Evolutionary conservation across 2,113 vertebrate species (phyloP).

Genomic region (Psephotus haematonotus): DNA sequence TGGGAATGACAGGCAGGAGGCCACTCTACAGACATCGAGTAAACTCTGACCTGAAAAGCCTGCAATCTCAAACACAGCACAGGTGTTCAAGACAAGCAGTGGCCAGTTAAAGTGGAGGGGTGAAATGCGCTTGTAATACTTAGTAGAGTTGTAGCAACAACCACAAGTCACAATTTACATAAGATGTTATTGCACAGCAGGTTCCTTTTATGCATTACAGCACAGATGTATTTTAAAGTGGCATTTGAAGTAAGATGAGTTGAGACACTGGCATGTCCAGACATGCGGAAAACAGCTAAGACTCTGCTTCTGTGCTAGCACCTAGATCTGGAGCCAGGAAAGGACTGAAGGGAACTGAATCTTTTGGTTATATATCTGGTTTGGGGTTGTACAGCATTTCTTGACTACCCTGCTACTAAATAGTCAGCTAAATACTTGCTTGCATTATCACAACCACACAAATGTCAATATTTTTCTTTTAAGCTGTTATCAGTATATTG

Average conservation of each 20-base stretch:
- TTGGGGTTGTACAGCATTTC: slow-evolving; percentile 49
- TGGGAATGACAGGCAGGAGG: neutral
- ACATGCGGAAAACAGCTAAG: neutral
- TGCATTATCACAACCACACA: slow-evolving; percentile 50
- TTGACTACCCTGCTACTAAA: slow-evolving; percentile 43
- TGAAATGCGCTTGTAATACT: slow-evolving; percentile 33
- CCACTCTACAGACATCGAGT: neutral
- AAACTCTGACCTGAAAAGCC: slow-evolving; percentile 43
- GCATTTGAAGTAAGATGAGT: slow-evolving; percentile 18
- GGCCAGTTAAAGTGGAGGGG: neutral
- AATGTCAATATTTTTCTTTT: slow-evolving; percentile 64
- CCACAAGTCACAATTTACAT: slow-evolving; percentile 54
- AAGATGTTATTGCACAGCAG: slow-evolving; percentile 39
- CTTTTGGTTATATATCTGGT: neutral
- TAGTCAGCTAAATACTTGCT: slow-evolving; percentile 61
- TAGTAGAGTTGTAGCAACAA: slow-evolving; percentile 38
- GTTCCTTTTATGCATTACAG: slow-evolving; percentile 40
- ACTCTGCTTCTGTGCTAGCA: neutral
- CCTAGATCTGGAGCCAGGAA: neutral
- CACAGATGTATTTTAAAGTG: slow-evolving; percentile 19
- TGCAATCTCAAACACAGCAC: neutral
- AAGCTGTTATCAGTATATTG: slow-evolving; percentile 14
- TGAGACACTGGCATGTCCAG: neutral
- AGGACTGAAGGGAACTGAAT: neutral
- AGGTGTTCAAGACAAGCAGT: slow-evolving; percentile 24